Percentiles rank a stretch among this genome's conserved stretches.
phyloP scores from a whole-genome alignment of 1,140 invertebrate genomes.

The Geopemphigus sp. region DNA sequence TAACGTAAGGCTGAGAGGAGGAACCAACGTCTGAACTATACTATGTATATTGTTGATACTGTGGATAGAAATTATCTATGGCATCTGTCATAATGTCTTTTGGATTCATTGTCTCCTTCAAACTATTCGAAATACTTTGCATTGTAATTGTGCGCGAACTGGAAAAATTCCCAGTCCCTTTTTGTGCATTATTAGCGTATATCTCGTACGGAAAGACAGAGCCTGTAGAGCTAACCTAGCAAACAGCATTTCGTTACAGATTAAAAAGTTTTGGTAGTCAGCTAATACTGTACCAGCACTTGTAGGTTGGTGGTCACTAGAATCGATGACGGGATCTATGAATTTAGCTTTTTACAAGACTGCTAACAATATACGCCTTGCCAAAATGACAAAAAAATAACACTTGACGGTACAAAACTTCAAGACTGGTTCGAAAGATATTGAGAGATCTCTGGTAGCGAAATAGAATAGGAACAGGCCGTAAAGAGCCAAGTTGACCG shows the following conservation, averaged over 20 bases:
- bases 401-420: slow-evolving; percentile 99
- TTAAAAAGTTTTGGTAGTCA: slow-evolving; percentile 98
- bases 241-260: slow-evolving; percentile 99
- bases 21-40: no score
- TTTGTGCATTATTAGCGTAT: slow-evolving; percentile 53
- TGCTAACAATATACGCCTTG: slow-evolving; percentile 97
- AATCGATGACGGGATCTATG: slow-evolving; percentile 83
- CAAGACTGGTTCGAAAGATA: slow-evolving; percentile 94
- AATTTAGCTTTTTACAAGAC: slow-evolving; percentile 94
- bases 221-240: slow-evolving; percentile 93
- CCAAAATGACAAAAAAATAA: slow-evolving; percentile 99
- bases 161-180: slow-evolving; percentile 73
- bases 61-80: slow-evolving; percentile 99
- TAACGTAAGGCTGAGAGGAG: no score
- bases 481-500: slow-evolving; percentile 93
- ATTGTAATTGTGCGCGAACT: slow-evolving; percentile 92
- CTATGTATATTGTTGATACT: slow-evolving; percentile 99
- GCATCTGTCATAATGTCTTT: slow-evolving; percentile 99
- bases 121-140: slow-evolving; percentile 97
- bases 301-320: slow-evolving; percentile 68
- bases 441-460: slow-evolving; percentile 92
- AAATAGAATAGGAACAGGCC: slow-evolving; percentile 98
- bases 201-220: slow-evolving; percentile 88
- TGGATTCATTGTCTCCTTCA: slow-evolving; percentile 99
- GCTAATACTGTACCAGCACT: slow-evolving; percentile 95